phyloP scores from a whole-genome alignment of 2,113 vertebrate genomes.

The Chunga burmeisteri region DNA sequence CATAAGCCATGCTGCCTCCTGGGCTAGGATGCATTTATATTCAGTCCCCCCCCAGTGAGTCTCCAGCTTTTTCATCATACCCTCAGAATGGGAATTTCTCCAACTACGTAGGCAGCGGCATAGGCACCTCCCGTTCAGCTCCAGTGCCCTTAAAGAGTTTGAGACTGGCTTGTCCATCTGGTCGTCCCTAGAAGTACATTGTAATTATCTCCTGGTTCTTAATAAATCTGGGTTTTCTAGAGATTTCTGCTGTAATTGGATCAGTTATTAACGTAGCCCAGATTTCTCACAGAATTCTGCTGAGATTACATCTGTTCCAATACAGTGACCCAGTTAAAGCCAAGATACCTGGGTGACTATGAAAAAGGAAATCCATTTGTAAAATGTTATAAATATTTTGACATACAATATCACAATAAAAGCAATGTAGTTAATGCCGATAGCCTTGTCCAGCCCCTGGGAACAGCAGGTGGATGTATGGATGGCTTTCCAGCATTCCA shows the following conservation, averaged over 20 bases:
- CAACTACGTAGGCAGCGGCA: background rate
- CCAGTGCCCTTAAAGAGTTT: background rate
- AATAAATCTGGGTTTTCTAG: conserved; percentile 50
- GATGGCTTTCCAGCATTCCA: background rate
- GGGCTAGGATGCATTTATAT: background rate
- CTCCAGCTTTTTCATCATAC: background rate
- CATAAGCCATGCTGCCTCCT: background rate
- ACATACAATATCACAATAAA: background rate
- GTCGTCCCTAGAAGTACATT: conserved; percentile 17
- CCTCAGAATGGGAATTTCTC: background rate
- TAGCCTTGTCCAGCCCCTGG: background rate
- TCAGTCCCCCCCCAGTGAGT: background rate
- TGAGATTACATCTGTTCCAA: conserved; percentile 58
- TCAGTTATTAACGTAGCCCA: conserved; percentile 40
- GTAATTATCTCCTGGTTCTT: conserved; percentile 26
- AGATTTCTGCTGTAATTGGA: conserved; percentile 49
- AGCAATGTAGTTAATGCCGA: background rate
- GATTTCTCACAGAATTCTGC: conserved; percentile 44
- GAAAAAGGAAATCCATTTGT: conserved; percentile 23
- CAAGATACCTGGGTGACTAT: background rate
- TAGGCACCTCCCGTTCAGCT: background rate
- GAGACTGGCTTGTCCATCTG: conserved; percentile 34
- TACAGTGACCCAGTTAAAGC: conserved; percentile 42
- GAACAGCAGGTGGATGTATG: background rate
- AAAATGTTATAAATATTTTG: background rate